Conservation (phyloP, 2,113 vertebrate genomes). For the Brevimyrus niger region DNA sequence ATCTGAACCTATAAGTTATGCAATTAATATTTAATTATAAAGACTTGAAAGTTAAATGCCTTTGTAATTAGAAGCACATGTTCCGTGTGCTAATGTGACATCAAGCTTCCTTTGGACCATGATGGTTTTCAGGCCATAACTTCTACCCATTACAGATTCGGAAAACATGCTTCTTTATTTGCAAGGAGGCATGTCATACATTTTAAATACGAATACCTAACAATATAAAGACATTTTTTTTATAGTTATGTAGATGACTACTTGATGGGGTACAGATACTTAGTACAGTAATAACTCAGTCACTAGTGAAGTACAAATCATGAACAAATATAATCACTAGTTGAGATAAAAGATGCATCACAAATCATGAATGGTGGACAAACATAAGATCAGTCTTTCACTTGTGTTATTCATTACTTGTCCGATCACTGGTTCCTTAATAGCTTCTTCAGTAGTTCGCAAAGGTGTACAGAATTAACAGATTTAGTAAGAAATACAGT, state of each 20-base stretch:
- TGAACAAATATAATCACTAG: background rate
- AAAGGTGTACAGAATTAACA: background rate
- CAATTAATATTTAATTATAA: slow-evolving; percentile 53
- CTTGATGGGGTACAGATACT: background rate
- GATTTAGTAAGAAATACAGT: background rate
- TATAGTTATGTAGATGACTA: background rate
- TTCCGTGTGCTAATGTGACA: slow-evolving; percentile 49
- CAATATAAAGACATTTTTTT: background rate
- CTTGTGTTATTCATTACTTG: background rate
- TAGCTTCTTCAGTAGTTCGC: background rate
- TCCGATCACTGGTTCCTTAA: background rate
- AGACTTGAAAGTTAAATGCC: slow-evolving; percentile 37
- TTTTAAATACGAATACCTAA: background rate
- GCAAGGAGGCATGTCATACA: background rate
- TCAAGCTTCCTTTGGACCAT: slow-evolving; percentile 45
- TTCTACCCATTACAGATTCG: slow-evolving; percentile 44
- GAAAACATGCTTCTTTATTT: background rate
- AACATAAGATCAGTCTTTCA: background rate
- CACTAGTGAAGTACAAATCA: background rate
- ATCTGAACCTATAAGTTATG: slow-evolving; percentile 39
- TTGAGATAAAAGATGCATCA: background rate
- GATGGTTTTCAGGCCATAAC: slow-evolving; percentile 47
- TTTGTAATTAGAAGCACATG: slow-evolving; percentile 49
- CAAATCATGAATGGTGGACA: too few species aligned
- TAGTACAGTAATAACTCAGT: background rate